Evolutionary conservation across 1,140 invertebrate genomes (phyloP), one percentile per base, ranked within the genome.

Genomic region (Megathymus violae): DNA sequence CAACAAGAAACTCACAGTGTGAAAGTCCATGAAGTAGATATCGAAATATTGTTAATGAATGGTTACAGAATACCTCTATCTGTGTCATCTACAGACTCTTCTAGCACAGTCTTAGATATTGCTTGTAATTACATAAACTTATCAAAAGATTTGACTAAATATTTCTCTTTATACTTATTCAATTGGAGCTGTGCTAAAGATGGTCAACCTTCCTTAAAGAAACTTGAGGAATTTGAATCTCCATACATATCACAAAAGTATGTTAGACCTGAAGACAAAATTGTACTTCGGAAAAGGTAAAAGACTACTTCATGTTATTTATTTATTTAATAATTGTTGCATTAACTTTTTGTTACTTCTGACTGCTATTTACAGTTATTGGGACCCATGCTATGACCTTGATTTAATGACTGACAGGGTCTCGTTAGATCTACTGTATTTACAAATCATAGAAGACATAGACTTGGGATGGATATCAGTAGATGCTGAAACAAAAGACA

Each of bases 191-290:
- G 84, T 82, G 94, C 94, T 25, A 94, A 94, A 76, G 94, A 94
- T 74, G 93, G 95, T 80, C 89, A 94, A 73, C 93, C 93, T 93
- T 94, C 98, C 85, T 85, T 98, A 40, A 93, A 98, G 60, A 97
- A 96, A 83, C 89, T 99, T 16, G 96, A 98, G 91, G 95, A 99
- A 82, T 99, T 98, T 94, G 98, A 99, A 93, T 98, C 97, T 62
- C 98, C 98, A 7, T 97, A 96, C 88, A 96, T 99, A 88, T 98
- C 97, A 52, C 94, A 97, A 75, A 96, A 91, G 71, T 92, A 92
- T 76, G 90, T 93, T 19, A 86, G 90, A 92, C 73, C 93, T 91
- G 92, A 93, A 50, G 93, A 94, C 86, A 94, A 94, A 88, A 93
- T 97, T 86, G 93, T 96, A 54, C 90, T 97, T 70, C 93, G 95